Base-by-base conservation (phyloP, 2,888 invertebrate genomes). In the Chrysodeixis includens region DNA sequence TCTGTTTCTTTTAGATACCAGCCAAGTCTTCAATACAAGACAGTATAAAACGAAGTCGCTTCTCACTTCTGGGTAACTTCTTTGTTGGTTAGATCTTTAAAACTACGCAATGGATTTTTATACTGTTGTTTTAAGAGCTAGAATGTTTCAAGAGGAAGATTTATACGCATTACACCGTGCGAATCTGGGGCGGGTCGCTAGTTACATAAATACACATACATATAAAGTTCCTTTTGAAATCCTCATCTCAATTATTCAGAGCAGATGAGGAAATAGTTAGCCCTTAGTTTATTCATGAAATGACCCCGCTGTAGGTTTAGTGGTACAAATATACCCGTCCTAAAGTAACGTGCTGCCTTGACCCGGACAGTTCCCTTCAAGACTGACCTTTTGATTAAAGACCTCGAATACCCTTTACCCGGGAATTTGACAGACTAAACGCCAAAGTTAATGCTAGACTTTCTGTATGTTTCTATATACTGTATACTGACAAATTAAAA, bases 381-480 rank as follows among this genome's bases (percentile, higher is more conserved):
- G 40, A 40, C 14, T 40, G 40, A 40, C 40, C 40, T 40, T 40
- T 40, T n/a, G 40, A 40, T 40, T 40, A 40, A 40, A 40, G n/a
- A n/a, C n/a, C 40, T 40, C 6, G 3, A 40, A n/a, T 14, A 35
- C n/a, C 40, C n/a, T 40, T 40, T n/a, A 7, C 40, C 40, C 40
- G 40, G 40, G 40, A 35, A 40, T 40, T n/a, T n/a, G n/a, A 40
- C n/a, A n/a, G 40, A 4, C n/a, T 14, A 40, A n/a, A 5, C 1
- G 5, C 5, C 1, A 40, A n/a, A n/a, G 14, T n/a, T n/a, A n/a
- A 14, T n/a, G 26, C 2, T 26, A 6, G 40, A 35, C 35, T 35
- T 40, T 40, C 40, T 40, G 3, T n/a, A 40, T 5, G 5, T n/a
- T 40, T n/a, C n/a, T 40, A n/a, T 3, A 35, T 35, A 14, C 12